Base-by-base conservation (phyloP, 35 echinoderm and acorn worm genomes). In the Stichopus chloronotus region DNA sequence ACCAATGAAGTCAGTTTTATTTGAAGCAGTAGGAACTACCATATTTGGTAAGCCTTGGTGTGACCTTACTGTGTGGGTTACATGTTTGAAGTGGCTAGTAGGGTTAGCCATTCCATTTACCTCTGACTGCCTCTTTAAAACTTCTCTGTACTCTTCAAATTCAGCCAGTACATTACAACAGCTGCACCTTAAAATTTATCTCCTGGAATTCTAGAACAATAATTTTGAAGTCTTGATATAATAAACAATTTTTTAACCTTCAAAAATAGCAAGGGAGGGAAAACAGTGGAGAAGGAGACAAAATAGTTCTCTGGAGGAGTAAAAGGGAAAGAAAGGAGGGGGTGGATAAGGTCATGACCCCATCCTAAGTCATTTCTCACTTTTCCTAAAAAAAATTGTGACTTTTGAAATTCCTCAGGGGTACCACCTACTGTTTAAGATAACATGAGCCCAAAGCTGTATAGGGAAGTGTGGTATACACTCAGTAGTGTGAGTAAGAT, bases 111-210 rank as follows among this genome's bases (percentile, higher is more conserved):
- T 20, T n/a, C 5, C 69, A 20, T 6, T 14, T 74, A 74, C 6
- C 69, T 43, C 19, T 14, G 69, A 20, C 59, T 61, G 17, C 14
- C 69, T 74, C 69, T 74, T 74, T 74, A 74, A 74, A 20, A 74
- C 22, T 14, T 74, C 12, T 20, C 19, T 74, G 7, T 1, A 74
- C 69, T 43, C 69, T 20, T 19, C 69, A 74, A 4, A 43, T 74
- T n/a, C 19, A 7, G 4, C 69, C 19, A 14, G 19, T 7, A 74
- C 11, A 58, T 58, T 58, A 7, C 24, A 43, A 6, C 82, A 85
- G 82, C 82, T 85, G 82, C 58, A 22, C 55, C 57, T 58, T 56
- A 85, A 85, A 84, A 85, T 85, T 85, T 85, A 85, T 85, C 82
- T 85, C 25, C 56, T 53, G 55, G 55, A 85, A 85, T 85, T 57